A percentile compares a stretch with the other conserved stretches of the same genome.
phyloP scores from a whole-genome alignment of 2,888 invertebrate species.

The Apamea sordens region DNA sequence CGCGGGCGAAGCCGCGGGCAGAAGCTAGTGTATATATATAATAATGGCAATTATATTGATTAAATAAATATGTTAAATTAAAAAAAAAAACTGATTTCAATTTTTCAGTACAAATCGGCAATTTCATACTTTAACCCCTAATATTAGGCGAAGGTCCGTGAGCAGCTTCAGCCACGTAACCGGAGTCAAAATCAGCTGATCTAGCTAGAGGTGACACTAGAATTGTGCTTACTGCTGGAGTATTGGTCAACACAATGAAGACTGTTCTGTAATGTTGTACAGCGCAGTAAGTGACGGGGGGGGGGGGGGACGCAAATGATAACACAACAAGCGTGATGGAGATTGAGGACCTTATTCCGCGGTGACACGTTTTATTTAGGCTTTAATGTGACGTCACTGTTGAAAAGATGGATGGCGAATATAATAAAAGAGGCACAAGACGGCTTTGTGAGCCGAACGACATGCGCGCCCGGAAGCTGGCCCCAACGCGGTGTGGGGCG shows the following conservation, averaged over 20 bases:
- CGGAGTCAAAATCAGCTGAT: neutral
- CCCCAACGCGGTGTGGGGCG: slow-evolving; percentile 11
- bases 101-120: too few relatives aligned
- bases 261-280: neutral
- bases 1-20: too few relatives aligned
- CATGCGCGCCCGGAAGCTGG: slow-evolving; percentile 33
- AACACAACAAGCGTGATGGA: slow-evolving; percentile 41
- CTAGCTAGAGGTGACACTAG: neutral
- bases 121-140: too few relatives aligned
- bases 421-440: slow-evolving; percentile 76
- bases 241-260: neutral
- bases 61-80: too few relatives aligned
- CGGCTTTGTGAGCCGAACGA: slow-evolving; percentile 70
- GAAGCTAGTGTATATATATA: too few relatives aligned
- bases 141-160: neutral
- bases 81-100: too few relatives aligned
- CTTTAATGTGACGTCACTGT: slow-evolving; percentile 77
- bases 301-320: neutral
- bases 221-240: neutral
- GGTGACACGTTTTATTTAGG: slow-evolving; percentile 77
- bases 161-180: neutral
- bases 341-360: slow-evolving; percentile 71
- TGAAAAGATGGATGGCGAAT: slow-evolving; percentile 77
- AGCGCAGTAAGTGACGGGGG: too few relatives aligned
- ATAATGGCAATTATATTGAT: too few relatives aligned